phyloP scores from a whole-genome alignment of 2,888 invertebrate species.

The Spatulosminthurus flaviceps region DNA sequence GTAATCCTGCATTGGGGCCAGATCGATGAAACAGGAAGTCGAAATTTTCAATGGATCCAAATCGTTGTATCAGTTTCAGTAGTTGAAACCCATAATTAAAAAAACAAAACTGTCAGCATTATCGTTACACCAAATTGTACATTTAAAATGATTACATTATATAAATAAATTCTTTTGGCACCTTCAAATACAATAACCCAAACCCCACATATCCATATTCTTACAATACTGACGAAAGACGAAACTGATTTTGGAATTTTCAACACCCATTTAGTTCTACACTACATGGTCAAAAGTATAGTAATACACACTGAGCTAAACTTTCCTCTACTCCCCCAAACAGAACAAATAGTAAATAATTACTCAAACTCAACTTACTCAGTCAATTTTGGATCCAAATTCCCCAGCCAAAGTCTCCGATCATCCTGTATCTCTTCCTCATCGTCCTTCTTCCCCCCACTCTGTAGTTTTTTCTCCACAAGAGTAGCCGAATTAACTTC shows the following conservation, averaged over 20 bases:
- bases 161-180: too few relatives aligned
- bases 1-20: slow-evolving; percentile 78
- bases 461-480: not conserved
- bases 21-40: slow-evolving; percentile 93
- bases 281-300: too few relatives aligned
- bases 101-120: slow-evolving; percentile 49
- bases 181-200: too few relatives aligned
- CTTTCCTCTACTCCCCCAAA: too few relatives aligned
- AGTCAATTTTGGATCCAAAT: slow-evolving; percentile 87
- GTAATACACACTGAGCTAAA: too few relatives aligned
- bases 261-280: too few relatives aligned
- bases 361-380: slow-evolving; percentile 79
- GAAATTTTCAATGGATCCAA: slow-evolving; percentile 93
- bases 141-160: too few relatives aligned
- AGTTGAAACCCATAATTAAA: slow-evolving; percentile 82
- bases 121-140: slow-evolving; percentile 29
- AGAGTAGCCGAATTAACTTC: not conserved
- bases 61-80: slow-evolving; percentile 94
- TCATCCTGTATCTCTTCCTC: slow-evolving; percentile 12
- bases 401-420: slow-evolving; percentile 80
- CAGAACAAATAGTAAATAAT: slow-evolving; percentile 31
- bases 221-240: too few relatives aligned
- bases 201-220: too few relatives aligned
- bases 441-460: not conserved
- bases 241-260: too few relatives aligned